phyloP scores from a whole-genome alignment of 1,140 invertebrate species.

The Brachionus paranguensis region DNA sequence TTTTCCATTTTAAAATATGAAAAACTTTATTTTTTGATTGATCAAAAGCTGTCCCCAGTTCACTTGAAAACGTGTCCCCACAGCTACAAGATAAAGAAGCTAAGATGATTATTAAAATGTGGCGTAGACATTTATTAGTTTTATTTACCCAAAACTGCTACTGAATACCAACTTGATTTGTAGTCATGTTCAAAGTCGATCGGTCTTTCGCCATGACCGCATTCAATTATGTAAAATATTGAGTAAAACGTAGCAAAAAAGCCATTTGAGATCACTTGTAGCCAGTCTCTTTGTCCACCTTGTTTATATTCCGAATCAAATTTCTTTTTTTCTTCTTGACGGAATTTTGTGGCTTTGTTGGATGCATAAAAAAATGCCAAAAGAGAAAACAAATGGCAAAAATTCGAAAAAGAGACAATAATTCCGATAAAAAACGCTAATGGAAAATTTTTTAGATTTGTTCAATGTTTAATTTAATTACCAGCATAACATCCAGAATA shows the following conservation, averaged over 20 bases:
- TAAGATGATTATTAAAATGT: not conserved
- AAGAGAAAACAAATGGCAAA: not conserved
- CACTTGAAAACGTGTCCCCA: conserved; percentile 12
- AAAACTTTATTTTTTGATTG: not conserved
- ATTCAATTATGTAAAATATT: conserved; percentile 16
- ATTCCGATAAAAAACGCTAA: not conserved
- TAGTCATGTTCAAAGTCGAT: conserved; percentile 3
- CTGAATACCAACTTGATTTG: conserved; percentile 14
- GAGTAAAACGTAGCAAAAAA: conserved; percentile 23
- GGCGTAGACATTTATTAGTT: not conserved
- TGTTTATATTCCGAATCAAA: not conserved
- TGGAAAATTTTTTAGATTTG: not conserved
- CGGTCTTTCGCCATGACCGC: not conserved
- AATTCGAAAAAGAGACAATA: not conserved
- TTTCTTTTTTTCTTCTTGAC: not conserved
- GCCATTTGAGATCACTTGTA: conserved; percentile 19
- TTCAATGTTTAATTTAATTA: not conserved
- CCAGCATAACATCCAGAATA: not conserved
- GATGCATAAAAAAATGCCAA: conserved; percentile 25
- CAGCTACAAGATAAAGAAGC: not conserved
- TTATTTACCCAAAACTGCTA: conserved; percentile 22
- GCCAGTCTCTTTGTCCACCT: not conserved
- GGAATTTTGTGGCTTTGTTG: not conserved
- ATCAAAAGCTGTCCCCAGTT: conserved; percentile 4
- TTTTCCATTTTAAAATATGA: conserved; percentile 20